phyloP scores from a whole-genome alignment of 2,797 vertebrate species.

The Coracias cyanogaster region DNA sequence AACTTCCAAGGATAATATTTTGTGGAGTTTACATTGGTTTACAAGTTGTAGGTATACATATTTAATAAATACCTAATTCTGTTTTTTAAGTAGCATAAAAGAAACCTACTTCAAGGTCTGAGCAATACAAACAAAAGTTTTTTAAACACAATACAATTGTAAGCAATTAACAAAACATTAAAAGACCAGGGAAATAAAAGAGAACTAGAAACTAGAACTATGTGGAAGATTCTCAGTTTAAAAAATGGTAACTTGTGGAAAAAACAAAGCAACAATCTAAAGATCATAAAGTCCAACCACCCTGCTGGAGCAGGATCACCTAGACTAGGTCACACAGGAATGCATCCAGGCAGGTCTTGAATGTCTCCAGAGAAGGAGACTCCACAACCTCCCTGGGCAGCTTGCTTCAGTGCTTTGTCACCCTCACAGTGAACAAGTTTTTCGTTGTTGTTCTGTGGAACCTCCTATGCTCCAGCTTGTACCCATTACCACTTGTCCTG shows the following conservation, averaged over 20 bases:
- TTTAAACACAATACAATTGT: background rate
- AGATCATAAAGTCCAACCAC: too few species aligned
- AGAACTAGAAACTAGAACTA: background rate
- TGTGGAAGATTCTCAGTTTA: background rate
- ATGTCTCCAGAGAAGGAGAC: too few species aligned
- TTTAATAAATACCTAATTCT: background rate
- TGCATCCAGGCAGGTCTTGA: too few species aligned
- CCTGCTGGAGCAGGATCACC: too few species aligned
- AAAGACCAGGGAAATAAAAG: background rate
- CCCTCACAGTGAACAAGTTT: too few species aligned
- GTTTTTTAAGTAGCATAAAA: background rate
- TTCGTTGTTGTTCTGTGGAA: too few species aligned
- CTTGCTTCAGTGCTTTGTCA: too few species aligned
- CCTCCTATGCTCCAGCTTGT: too few species aligned
- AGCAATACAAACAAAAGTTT: background rate
- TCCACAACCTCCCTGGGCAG: too few species aligned
- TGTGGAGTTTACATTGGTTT: background rate
- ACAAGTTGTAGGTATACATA: background rate
- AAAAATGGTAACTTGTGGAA: background rate
- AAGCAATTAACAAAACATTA: background rate
- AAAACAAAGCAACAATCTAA: background rate
- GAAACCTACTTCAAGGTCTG: background rate
- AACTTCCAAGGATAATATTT: background rate
- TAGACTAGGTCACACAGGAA: too few species aligned
- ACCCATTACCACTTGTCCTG: too few species aligned